phyloP scores from a whole-genome alignment of 2,113 vertebrate genomes.

The Daphoenositta chrysoptera region DNA sequence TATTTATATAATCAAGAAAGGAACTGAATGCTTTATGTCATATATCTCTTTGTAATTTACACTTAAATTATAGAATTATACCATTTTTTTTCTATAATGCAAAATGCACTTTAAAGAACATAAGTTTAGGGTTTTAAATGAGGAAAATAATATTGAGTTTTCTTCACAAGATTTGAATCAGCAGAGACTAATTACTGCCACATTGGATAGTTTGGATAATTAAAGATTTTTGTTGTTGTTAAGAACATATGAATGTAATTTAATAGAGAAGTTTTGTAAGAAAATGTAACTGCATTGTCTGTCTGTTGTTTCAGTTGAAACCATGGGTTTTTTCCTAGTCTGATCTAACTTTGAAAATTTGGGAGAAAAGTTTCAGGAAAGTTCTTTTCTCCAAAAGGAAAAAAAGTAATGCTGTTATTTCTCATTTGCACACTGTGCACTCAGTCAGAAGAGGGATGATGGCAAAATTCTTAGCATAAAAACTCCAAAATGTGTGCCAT shows the following conservation, averaged over 20 bases:
- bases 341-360: neutral
- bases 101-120: neutral
- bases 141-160: neutral
- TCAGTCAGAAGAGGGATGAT: neutral
- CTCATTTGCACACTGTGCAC: neutral
- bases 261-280: slow-evolving; percentile 42
- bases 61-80: neutral
- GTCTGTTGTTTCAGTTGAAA: slow-evolving; percentile 29
- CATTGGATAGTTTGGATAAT: slow-evolving; percentile 36
- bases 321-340: neutral
- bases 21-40: neutral
- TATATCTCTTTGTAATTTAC: neutral
- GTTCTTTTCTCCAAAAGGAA: neutral
- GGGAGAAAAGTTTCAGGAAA: neutral
- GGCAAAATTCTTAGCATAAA: neutral
- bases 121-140: neutral
- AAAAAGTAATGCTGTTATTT: neutral
- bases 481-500: neutral
- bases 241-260: slow-evolving; percentile 52
- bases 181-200: slow-evolving; percentile 42
- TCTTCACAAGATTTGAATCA: slow-evolving; percentile 16
- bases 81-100: neutral
- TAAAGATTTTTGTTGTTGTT: slow-evolving; percentile 50
- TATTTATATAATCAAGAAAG: neutral
- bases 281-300: slow-evolving; percentile 42